Conservation (phyloP, 2,888 invertebrate species). For the Allygus modestus region DNA sequence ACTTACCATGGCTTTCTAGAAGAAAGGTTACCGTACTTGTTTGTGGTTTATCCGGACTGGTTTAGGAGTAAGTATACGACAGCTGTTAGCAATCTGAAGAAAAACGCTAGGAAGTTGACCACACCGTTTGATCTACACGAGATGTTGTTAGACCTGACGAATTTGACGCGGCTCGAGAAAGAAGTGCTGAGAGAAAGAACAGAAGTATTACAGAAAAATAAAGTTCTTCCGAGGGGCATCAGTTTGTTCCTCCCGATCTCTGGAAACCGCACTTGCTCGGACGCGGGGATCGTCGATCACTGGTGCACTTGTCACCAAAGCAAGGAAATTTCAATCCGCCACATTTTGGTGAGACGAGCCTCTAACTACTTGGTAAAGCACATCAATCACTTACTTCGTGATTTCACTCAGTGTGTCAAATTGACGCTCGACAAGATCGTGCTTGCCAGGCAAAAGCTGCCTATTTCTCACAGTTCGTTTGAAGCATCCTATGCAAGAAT, state of each 20-base stretch:
- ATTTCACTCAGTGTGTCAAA: slow-evolving; percentile 81
- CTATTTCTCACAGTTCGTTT: slow-evolving; percentile 73
- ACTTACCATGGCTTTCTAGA: slow-evolving; percentile 93
- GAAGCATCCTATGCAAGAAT: slow-evolving; percentile 67
- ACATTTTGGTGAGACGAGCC: slow-evolving; percentile 78
- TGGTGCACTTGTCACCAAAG: slow-evolving; percentile 93
- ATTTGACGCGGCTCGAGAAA: slow-evolving; percentile 75
- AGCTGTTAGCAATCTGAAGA: slow-evolving; percentile 81
- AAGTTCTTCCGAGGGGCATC: slow-evolving; percentile 77
- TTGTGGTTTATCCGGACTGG: slow-evolving; percentile 83
- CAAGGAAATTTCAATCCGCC: slow-evolving; percentile 77
- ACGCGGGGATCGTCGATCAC: slow-evolving; percentile 88
- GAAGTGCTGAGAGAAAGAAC: slow-evolving; percentile 71
- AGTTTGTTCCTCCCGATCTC: slow-evolving; percentile 89
- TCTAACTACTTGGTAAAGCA: slow-evolving; percentile 80
- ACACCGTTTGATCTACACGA: slow-evolving; percentile 92
- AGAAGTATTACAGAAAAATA: slow-evolving; percentile 69
- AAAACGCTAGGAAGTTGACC: slow-evolving; percentile 84
- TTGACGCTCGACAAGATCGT: slow-evolving; percentile 81
- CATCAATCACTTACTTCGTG: slow-evolving; percentile 81
- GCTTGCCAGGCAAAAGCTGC: slow-evolving; percentile 81
- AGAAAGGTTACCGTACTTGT: slow-evolving; percentile 90
- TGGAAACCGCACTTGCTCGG: slow-evolving; percentile 83
- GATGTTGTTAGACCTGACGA: slow-evolving; percentile 84
- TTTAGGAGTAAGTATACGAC: slow-evolving; percentile 81